Evolutionary conservation across 2,797 vertebrate genomes (phyloP).

Genomic region (Bufotes viridis): DNA sequence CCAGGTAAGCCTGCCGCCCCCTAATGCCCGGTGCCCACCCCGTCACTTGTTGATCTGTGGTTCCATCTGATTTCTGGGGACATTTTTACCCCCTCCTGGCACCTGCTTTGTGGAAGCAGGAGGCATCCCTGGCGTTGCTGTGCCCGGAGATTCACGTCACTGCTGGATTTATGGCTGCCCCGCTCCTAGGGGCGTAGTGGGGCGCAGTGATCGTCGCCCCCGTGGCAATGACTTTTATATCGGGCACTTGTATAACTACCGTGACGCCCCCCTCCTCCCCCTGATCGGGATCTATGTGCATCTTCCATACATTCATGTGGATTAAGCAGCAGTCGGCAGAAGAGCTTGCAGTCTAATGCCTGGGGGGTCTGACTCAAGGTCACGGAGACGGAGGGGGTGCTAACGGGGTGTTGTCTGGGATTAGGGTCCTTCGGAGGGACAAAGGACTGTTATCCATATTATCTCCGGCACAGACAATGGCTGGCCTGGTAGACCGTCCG

Average conservation of each 20-base stretch:
- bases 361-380: conserved; percentile 29
- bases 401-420: conserved; percentile 3
- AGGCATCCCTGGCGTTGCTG: neutral
- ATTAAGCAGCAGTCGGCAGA: neutral
- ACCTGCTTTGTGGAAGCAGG: conserved; percentile 17
- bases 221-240: neutral
- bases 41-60: conserved; percentile 41
- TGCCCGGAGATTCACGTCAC: neutral
- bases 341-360: conserved; percentile 45
- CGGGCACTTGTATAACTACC: conserved; percentile 1
- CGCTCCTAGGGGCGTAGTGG: too few relatives aligned
- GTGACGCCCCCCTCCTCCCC: too few relatives aligned
- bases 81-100: neutral
- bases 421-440: conserved; percentile 14
- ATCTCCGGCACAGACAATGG: conserved; percentile 25
- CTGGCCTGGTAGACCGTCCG: neutral
- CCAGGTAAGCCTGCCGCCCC: conserved; percentile 41
- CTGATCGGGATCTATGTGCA: neutral
- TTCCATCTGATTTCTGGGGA: neutral
- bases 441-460: conserved; percentile 26
- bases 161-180: neutral
- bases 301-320: neutral
- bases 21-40: neutral
- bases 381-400: neutral
- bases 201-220: neutral